These are phyloP conservation scores for Phyllostomus discolor DNA, from an alignment of 2,113 vertebrate genomes.

Conservation along the genomic window DNA sequence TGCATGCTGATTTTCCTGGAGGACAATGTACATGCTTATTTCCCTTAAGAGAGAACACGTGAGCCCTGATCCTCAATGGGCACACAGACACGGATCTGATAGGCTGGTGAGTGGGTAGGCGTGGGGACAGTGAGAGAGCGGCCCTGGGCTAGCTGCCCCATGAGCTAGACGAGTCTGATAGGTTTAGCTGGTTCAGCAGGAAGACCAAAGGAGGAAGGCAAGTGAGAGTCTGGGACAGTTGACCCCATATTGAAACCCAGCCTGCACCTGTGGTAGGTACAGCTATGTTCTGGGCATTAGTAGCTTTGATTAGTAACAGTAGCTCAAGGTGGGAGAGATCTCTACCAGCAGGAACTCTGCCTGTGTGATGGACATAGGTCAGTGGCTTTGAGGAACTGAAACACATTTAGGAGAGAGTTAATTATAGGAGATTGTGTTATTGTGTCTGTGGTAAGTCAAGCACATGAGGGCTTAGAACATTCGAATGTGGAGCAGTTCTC, in stretches of 20 bases:
- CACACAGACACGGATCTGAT: not conserved
- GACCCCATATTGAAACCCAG: not conserved
- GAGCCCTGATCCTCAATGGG: not conserved
- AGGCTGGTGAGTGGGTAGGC: not conserved
- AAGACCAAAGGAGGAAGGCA: not conserved
- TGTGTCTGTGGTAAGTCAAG: not conserved
- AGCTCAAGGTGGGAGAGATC: not conserved
- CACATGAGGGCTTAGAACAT: not conserved
- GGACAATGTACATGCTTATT: not conserved
- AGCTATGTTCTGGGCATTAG: not conserved
- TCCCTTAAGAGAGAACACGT: not conserved
- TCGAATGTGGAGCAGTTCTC: not conserved
- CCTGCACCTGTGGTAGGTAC: not conserved
- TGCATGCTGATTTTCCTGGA: not conserved
- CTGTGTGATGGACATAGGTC: not conserved
- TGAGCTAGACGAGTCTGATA: not conserved
- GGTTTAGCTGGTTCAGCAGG: no score
- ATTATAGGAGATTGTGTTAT: not conserved
- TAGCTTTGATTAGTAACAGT: not conserved
- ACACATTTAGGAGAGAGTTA: not conserved
- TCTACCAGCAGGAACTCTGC: not conserved
- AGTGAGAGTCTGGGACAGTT: rapidly evolving
- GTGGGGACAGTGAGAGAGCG: not conserved
- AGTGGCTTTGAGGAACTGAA: not conserved
- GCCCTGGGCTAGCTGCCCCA: not conserved